Evolutionary conservation across 2,888 invertebrate species (phyloP).

Genomic region (Tyria jacobaeae): DNA sequence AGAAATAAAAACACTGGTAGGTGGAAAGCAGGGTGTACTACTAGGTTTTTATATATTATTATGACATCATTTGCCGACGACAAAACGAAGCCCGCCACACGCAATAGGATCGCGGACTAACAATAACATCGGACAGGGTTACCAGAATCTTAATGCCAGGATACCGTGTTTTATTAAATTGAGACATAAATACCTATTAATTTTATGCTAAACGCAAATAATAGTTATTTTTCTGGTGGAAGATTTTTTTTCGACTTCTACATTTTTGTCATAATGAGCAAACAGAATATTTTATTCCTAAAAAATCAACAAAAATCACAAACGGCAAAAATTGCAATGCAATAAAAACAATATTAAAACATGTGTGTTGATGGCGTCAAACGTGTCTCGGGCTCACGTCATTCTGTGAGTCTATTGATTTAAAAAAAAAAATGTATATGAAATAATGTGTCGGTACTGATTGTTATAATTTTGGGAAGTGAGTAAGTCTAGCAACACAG

Average conservation of each 20-base stretch:
- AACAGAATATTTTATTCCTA: too few relatives aligned
- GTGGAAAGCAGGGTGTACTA: slow-evolving; percentile 23
- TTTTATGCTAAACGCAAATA: not conserved
- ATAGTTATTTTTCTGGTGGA: not conserved
- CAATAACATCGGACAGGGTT: not conserved
- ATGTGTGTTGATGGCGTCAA: too few relatives aligned
- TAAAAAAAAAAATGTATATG: too few relatives aligned
- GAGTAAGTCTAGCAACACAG: not conserved
- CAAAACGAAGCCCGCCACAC: not conserved
- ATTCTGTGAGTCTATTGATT: too few relatives aligned
- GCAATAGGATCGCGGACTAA: not conserved
- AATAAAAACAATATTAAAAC: too few relatives aligned
- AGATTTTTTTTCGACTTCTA: too few relatives aligned
- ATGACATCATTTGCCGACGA: not conserved
- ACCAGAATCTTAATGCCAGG: not conserved
- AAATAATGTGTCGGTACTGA: not conserved
- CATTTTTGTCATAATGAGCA: too few relatives aligned
- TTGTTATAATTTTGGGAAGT: not conserved
- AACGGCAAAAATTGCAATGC: too few relatives aligned
- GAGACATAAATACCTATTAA: not conserved
- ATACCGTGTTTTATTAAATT: not conserved
- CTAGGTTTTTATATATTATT: not conserved
- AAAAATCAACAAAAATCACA: too few relatives aligned
- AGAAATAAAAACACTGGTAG: too few relatives aligned
- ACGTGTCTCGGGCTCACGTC: too few relatives aligned